Conservation (phyloP, 2,888 invertebrate species). For the Antheraea yamamai region DNA sequence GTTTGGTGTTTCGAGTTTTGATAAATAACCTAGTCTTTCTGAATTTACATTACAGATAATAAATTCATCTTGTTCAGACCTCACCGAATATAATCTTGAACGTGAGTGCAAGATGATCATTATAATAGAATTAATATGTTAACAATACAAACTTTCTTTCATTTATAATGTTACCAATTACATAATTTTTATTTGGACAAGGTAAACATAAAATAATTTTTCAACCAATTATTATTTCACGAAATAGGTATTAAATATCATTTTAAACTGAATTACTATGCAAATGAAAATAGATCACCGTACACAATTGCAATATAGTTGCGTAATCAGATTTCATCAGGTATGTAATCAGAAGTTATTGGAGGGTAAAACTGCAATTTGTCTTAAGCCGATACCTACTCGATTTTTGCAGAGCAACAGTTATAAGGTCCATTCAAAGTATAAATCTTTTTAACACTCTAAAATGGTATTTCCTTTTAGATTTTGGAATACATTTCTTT, state of each 20-base stretch:
- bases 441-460: too few species aligned
- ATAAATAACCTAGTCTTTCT: too few species aligned
- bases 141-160: neutral
- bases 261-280: conserved; percentile 12
- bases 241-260: neutral
- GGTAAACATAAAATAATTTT: neutral
- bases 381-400: neutral
- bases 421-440: too few species aligned
- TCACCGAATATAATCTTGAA: too few species aligned
- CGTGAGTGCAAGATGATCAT: too few species aligned
- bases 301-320: neutral
- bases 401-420: neutral
- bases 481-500: too few species aligned
- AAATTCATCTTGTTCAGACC: too few species aligned
- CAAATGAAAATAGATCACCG: conserved; percentile 5
- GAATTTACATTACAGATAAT: too few species aligned
- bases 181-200: too few species aligned
- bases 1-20: too few species aligned
- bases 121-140: neutral
- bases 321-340: neutral
- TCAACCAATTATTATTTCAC: neutral
- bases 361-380: neutral
- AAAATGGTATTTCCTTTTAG: too few species aligned
- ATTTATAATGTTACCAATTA: neutral
- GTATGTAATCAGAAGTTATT: neutral